Base-by-base conservation (phyloP, 2,113 vertebrate species). In the Mirza zaza region DNA sequence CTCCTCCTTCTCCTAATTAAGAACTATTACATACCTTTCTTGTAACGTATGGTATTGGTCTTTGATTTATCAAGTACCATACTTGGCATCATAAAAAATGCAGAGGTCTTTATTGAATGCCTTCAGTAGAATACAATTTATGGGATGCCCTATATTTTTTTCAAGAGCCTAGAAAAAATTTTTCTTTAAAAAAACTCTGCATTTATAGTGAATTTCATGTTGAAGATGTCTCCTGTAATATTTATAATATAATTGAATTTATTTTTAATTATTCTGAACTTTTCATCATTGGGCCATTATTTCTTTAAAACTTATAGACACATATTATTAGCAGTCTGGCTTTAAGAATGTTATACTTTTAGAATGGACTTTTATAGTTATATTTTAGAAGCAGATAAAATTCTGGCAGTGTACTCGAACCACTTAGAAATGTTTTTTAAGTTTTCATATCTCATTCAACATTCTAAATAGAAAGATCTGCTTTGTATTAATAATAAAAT, bases 371-470 rank as follows among this genome's bases (percentile, higher is more conserved):
- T 96, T 96, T 95, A 90, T 36, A 92, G 23, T 73, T 97, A 27
- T 73, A 94, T 82, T 75, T 97, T 87, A 96, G 76, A 90, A 96
- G 42, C 25, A 95, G 75, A 85, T 89, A 97, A 96, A 90, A 87
- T 92, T 81, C 81, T 96, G 67, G 48, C 65, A 88, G 39, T 68
- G 15, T 81, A 82, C 36, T 96, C 80, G 88, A 92, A 82, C 29
- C 45, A 93, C 45, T 87, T 90, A 87, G 59, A 97, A 96, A 88
- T 92, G 42, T 63, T 79, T 97, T 97, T 91, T 83, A 96, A 91
- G 15, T 86, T 96, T 96, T 96, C 45, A 77, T 94, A 96, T 95
- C 39, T 94, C 39, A 81, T 94, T 93, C 48, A 94, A 59, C 50
- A 89, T 92, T 75, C 29, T 89, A 75, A 92, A 81, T 79, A 59